phyloP scores from a whole-genome alignment of 2,113 vertebrate genomes.

The Channa maculata region DNA sequence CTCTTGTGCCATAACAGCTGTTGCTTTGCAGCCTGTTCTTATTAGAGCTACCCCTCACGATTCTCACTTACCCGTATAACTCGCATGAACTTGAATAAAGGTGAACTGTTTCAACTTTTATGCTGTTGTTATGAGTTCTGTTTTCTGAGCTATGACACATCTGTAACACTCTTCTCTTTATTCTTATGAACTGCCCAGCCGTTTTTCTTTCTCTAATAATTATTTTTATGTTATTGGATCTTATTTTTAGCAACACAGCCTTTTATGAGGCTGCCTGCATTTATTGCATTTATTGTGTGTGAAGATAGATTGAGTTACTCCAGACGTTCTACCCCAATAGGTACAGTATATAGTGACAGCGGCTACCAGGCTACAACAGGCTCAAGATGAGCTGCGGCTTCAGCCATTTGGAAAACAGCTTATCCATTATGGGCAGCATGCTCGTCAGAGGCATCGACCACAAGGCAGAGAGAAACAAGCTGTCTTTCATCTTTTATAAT shows the following conservation, averaged over 20 bases:
- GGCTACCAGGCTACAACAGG: conserved; percentile 43
- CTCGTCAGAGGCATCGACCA: conserved; percentile 54
- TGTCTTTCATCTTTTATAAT: conserved; percentile 66
- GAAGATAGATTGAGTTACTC: conserved; percentile 56
- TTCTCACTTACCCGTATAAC: too few species aligned
- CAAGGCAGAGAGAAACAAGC: conserved; percentile 42
- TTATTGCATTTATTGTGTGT: conserved; percentile 25
- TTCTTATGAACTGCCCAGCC: neutral
- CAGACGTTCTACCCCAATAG: conserved; percentile 51
- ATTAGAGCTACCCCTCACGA: too few species aligned
- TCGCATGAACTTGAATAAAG: too few species aligned
- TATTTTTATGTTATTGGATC: conserved; percentile 20
- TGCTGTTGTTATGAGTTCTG: too few species aligned
- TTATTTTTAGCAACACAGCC: neutral
- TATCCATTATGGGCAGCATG: conserved; percentile 68
- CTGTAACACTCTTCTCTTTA: neutral
- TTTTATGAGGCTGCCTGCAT: conserved; percentile 17
- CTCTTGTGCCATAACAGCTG: too few species aligned
- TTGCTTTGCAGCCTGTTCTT: too few species aligned
- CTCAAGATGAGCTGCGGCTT: conserved; percentile 54
- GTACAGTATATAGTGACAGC: conserved; percentile 23
- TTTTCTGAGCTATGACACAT: too few species aligned
- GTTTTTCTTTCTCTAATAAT: conserved; percentile 1
- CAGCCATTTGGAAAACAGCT: conserved; percentile 71
- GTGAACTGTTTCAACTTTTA: too few species aligned